Base-by-base conservation (phyloP, 2,888 invertebrate species). In the Drosophila koepferae region DNA sequence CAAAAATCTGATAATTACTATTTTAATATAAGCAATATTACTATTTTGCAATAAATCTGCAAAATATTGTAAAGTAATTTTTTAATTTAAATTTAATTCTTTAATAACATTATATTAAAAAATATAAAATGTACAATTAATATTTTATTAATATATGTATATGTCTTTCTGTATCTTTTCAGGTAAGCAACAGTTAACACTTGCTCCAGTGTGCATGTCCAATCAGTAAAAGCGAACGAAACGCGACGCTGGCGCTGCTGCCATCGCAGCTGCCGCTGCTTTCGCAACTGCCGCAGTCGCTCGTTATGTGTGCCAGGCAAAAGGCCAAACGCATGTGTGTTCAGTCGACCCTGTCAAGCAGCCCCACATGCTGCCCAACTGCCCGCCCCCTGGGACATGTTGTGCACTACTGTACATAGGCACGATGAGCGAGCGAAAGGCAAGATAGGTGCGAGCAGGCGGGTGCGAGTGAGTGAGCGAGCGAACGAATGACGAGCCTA, bases 301-400 rank as follows among this genome's bases (percentile, higher is more conserved):
- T 67, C 43, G 84, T 79, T 85, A 89, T 89, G 76, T 85, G 84
- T 89, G 84, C 84, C 84, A 89, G 85, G 85, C 87, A 85, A 85
- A 85, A 89, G 85, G 87, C 89, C 85, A 85, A 86, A 89, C 80
- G 77, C 77, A 79, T 77, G 77, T 80, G 64, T 76, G 77, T 53
- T 65, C 77, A 74, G 80, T 63, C 80, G 80, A 74, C 77, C 77
- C 75, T 74, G 70, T 63, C 75, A 60, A 68, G 56, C 66, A 71
- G 62, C 31, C 59, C 67, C 58, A 46, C 49, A 44, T 48, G 60
- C 61, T 36, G 36, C 12, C 41, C 54, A 46, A 61, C 36, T 5
- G 16, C 40, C 38, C 36, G 40, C 61, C 23, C 59, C 63, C 61
- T 1, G 18, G 59, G 31, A 20, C 51, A 76, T 64, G 64, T 64